Evolutionary conservation across 2,113 vertebrate species (phyloP).

Genomic region (Siniperca knerii): DNA sequence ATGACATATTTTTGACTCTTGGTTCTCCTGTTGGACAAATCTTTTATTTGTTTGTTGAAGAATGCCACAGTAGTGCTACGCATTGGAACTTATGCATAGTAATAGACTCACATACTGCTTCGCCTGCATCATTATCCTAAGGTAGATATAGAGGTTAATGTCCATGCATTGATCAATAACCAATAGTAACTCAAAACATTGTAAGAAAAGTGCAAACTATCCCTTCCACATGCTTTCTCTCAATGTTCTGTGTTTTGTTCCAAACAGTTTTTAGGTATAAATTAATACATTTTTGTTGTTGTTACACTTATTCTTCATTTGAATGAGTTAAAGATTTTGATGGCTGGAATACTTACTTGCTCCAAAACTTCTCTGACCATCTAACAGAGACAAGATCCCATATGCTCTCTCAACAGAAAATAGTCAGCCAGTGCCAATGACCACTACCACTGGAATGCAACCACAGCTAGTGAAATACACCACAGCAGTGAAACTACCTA

Average conservation of each 20-base stretch:
- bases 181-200: background rate
- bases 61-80: background rate
- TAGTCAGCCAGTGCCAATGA: constrained; percentile 70
- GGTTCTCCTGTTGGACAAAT: background rate
- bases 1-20: background rate
- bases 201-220: background rate
- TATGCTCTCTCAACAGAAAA: constrained; percentile 73
- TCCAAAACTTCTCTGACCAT: constrained; percentile 56
- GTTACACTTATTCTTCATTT: constrained; percentile 16
- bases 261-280: background rate
- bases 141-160: background rate
- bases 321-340: constrained; percentile 23
- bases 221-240: background rate
- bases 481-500: constrained; percentile 79
- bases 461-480: constrained; percentile 79
- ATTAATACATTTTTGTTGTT: background rate
- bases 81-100: background rate
- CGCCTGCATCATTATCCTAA: background rate
- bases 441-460: constrained; percentile 79
- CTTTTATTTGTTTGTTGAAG: background rate
- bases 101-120: background rate
- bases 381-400: constrained; percentile 66
- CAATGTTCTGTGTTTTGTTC: background rate
- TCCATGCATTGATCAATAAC: background rate
- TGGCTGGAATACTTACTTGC: constrained; percentile 29